These are phyloP conservation scores for Gymnothorax reevesii DNA, from an alignment of 2,797 vertebrate genomes.

Conservation along the genomic window DNA sequence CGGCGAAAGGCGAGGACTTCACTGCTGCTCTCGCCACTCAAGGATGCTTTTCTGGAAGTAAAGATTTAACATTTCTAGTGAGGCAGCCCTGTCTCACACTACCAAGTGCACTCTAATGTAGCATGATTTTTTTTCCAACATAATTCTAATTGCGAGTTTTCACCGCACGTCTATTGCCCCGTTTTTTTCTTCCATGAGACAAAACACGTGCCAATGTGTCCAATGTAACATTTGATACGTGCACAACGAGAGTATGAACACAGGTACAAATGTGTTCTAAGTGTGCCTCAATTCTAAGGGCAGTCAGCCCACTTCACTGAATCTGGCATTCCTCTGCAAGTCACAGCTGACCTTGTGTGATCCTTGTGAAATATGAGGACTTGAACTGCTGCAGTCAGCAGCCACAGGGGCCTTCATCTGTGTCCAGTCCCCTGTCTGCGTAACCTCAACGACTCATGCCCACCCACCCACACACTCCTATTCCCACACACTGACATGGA, in stretches of 20 bases:
- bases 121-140: not conserved
- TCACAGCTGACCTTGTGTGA: constrained; percentile 17
- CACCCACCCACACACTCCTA: not conserved
- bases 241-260: not conserved
- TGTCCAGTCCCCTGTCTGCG: not conserved
- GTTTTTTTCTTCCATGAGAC: not conserved
- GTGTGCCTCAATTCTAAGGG: not conserved
- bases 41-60: not conserved
- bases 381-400: constrained; percentile 7
- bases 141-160: not conserved
- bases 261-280: not conserved
- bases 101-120: not conserved
- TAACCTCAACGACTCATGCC: not conserved
- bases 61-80: not conserved
- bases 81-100: not conserved
- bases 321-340: not conserved
- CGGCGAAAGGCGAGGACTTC: not conserved
- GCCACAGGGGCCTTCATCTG: not conserved
- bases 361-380: not conserved
- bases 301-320: not conserved
- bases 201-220: not conserved
- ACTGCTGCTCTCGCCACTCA: not conserved
- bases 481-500: not conserved
- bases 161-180: too few species aligned
- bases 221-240: not conserved